Evolutionary conservation across 64 coral and sea anemone species (phyloP).

Genomic region (Porites lutea): DNA sequence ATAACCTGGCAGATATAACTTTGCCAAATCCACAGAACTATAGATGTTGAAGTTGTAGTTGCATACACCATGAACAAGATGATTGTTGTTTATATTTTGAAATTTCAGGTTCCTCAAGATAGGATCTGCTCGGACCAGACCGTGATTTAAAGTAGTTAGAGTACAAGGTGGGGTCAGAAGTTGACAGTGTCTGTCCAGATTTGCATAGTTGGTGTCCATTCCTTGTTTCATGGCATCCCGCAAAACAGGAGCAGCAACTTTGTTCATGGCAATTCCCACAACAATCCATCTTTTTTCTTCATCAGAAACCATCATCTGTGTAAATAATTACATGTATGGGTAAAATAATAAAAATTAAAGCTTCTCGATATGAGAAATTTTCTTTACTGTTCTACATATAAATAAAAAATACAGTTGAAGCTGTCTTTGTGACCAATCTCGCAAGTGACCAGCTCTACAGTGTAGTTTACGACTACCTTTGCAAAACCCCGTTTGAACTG

Average conservation of each 20-base stretch:
- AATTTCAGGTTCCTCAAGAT: slow-evolving; percentile 44
- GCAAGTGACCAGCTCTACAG: too few relatives aligned
- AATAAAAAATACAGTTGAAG: too few relatives aligned
- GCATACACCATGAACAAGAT: slow-evolving; percentile 1
- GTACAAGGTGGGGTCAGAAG: not conserved
- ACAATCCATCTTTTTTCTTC: slow-evolving; percentile 78
- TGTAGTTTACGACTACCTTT: too few relatives aligned
- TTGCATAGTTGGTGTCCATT: slow-evolving; percentile 49
- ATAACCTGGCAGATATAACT: slow-evolving; percentile 37
- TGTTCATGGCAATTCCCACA: slow-evolving; percentile 63
- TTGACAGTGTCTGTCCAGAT: not conserved
- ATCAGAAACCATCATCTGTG: slow-evolving; percentile 27
- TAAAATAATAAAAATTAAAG: too few relatives aligned
- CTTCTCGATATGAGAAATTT: too few relatives aligned
- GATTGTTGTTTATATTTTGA: slow-evolving; percentile 79
- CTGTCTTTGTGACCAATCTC: too few relatives aligned
- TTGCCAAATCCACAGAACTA: slow-evolving; percentile 38
- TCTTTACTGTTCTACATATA: too few relatives aligned
- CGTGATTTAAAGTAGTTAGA: not conserved
- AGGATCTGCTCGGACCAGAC: not conserved
- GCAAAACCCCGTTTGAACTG: too few relatives aligned
- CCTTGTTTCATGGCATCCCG: slow-evolving; percentile 28
- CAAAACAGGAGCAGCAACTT: slow-evolving; percentile 56
- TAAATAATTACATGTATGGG: too few relatives aligned
- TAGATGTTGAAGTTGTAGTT: slow-evolving; percentile 2